A percentile compares a stretch with the other conserved stretches of the same genome.
These are phyloP conservation scores for Amphipoea lucens DNA, from an alignment of 2,888 invertebrate genomes.

Conservation along the genomic window DNA sequence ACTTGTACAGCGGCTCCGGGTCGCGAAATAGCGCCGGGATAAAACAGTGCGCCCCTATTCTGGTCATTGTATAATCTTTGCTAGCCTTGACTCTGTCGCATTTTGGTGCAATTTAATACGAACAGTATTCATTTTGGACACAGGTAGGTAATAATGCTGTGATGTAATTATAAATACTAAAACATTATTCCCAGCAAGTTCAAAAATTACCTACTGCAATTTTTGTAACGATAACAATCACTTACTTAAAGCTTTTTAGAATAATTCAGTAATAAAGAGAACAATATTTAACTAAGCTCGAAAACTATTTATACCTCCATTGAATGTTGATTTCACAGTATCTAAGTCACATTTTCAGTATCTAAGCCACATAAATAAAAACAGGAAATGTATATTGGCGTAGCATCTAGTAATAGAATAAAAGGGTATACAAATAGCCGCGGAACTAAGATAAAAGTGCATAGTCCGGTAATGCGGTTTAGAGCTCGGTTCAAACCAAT, in stretches of 20 bases:
- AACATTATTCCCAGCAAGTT: background rate
- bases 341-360: background rate
- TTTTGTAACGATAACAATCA: too few species aligned
- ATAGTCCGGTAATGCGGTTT: constrained; percentile 45
- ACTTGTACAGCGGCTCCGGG: constrained; percentile 58
- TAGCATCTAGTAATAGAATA: constrained; percentile 4
- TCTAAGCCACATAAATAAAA: background rate
- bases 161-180: background rate
- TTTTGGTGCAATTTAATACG: background rate
- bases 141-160: background rate
- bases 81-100: constrained; percentile 13
- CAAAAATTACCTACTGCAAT: background rate
- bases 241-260: background rate
- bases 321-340: background rate
- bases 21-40: constrained; percentile 44
- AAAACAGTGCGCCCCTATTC: constrained; percentile 39
- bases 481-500: constrained; percentile 32
- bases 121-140: background rate
- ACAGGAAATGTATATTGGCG: background rate
- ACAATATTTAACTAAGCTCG: background rate
- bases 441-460: constrained; percentile 32
- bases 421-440: constrained; percentile 16
- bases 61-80: constrained; percentile 32
- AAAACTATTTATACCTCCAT: background rate
- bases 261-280: background rate